Conservation (phyloP, 2,113 vertebrate genomes). For the Neotoma lepida region DNA sequence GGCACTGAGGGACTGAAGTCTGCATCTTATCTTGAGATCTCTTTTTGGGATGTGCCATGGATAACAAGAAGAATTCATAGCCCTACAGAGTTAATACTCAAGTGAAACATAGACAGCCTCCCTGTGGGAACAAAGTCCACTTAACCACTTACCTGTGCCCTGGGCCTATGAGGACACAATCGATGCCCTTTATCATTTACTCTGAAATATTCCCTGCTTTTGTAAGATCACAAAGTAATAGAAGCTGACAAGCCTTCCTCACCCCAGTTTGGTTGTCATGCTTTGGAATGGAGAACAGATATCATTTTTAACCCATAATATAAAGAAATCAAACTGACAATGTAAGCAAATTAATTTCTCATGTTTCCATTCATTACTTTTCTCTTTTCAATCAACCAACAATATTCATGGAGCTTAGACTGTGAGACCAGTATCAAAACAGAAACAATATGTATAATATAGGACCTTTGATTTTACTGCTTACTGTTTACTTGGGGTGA, state of each 20-base stretch:
- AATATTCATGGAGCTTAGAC: slow-evolving; percentile 16
- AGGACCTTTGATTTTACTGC: neutral
- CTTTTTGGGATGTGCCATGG: neutral
- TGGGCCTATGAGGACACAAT: neutral
- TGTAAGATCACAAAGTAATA: neutral
- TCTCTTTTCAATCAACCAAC: slow-evolving; percentile 8
- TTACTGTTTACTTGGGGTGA: slow-evolving; percentile 19
- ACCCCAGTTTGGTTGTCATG: neutral
- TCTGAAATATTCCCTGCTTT: neutral
- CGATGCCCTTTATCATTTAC: neutral
- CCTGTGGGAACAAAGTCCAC: neutral
- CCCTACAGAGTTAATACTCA: neutral
- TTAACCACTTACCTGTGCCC: neutral
- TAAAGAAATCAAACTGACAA: slow-evolving; percentile 60
- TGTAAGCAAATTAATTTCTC: slow-evolving; percentile 67
- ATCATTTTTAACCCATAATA: slow-evolving; percentile 2
- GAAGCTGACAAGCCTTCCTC: neutral
- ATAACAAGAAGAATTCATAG: neutral
- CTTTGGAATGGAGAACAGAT: slow-evolving; percentile 28
- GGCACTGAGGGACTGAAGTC: neutral
- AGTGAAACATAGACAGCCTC: neutral
- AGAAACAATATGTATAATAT: neutral
- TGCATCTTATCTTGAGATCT: neutral
- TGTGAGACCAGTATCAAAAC: neutral
- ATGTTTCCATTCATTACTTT: slow-evolving; percentile 61